phyloP scores from a whole-genome alignment of 2,888 invertebrate genomes.

The Napeogenes sylphis region DNA sequence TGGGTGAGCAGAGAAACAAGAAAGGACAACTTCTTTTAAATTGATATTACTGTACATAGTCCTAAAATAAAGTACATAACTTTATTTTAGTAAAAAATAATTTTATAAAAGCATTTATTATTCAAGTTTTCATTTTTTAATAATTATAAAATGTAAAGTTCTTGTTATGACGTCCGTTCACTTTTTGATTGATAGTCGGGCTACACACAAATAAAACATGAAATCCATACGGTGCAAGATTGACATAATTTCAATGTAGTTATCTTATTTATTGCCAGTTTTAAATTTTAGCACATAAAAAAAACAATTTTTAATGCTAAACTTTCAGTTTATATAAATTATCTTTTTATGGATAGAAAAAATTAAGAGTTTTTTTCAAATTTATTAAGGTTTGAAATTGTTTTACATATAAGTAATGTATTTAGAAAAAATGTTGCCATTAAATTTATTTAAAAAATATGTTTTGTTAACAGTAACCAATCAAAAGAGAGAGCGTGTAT shows the following conservation, averaged over 20 bases:
- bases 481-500: constrained; percentile 63
- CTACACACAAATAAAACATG: constrained; percentile 15
- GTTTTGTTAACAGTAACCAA: constrained; percentile 44
- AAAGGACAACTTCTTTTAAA: constrained; percentile 50
- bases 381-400: too few species aligned
- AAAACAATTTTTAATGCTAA: neutral
- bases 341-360: too few species aligned
- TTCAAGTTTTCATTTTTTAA: constrained; percentile 16
- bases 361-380: too few species aligned
- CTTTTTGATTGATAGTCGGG: constrained; percentile 34
- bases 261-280: constrained; percentile 17
- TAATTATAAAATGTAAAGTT: constrained; percentile 22
- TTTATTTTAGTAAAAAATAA: neutral
- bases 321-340: neutral
- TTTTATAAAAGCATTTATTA: constrained; percentile 23
- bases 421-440: constrained; percentile 4
- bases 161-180: constrained; percentile 44
- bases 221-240: constrained; percentile 8
- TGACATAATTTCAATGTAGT: constrained; percentile 13
- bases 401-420: neutral
- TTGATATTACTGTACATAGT: constrained; percentile 26
- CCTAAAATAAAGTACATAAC: constrained; percentile 7
- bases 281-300: neutral
- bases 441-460: neutral
- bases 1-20: constrained; percentile 61